These are phyloP conservation scores for Bimastos eiseni DNA, from an alignment of 2,888 invertebrate genomes.

Conservation along the genomic window DNA sequence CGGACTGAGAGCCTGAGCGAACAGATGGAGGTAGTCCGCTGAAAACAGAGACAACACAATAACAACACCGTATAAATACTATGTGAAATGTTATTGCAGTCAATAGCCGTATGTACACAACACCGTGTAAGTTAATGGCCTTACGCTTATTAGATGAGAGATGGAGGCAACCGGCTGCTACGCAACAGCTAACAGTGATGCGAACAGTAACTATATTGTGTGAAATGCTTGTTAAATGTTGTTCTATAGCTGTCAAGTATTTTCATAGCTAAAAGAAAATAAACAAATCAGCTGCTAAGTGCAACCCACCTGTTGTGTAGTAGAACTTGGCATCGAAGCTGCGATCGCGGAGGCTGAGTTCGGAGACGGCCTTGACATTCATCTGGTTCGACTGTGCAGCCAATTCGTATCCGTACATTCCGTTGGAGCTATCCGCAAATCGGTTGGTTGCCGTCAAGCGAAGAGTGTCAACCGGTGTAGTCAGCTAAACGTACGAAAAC, in stretches of 20 bases:
- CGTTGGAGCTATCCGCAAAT: background rate
- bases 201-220: background rate
- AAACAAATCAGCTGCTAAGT: background rate
- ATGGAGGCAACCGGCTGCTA: background rate
- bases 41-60: background rate
- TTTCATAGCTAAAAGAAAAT: background rate
- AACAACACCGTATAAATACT: no score
- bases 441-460: slow-evolving; percentile 23
- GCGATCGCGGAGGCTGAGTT: slow-evolving; percentile 24
- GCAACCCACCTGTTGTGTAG: slow-evolving; percentile 29
- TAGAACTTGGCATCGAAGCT: slow-evolving; percentile 34
- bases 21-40: slow-evolving; percentile 33
- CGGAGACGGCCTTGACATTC: slow-evolving; percentile 22
- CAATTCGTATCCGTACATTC: slow-evolving; percentile 31
- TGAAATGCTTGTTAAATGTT: background rate
- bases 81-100: no score
- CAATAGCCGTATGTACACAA: no score
- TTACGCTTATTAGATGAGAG: no score
- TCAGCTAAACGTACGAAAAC: slow-evolving; percentile 24
- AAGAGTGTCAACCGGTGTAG: slow-evolving; percentile 31
- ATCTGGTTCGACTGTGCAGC: background rate
- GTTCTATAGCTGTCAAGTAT: background rate
- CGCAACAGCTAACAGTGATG: background rate
- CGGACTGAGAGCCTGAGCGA: slow-evolving; percentile 31
- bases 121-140: no score